Base-by-base conservation (phyloP, 2,888 invertebrate species). In the Hemithea aestivaria region DNA sequence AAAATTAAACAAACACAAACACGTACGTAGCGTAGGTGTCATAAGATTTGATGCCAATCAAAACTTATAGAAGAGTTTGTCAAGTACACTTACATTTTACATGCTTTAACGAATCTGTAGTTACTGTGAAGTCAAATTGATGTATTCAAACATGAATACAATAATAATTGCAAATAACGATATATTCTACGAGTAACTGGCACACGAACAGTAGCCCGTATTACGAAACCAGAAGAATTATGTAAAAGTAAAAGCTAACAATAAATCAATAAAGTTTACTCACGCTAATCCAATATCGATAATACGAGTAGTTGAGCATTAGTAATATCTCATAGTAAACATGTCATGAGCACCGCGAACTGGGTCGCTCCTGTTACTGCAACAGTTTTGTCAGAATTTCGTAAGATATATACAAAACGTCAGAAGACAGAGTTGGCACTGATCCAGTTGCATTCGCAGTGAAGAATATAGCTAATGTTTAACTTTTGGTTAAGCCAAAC, bases 361-460 rank as follows among this genome's bases (percentile, higher is more conserved):
- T 71, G 69, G 85, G 84, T 73, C 84, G 75, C 55, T 60, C 62
- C 53, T 58, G 73, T 46, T 42, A 41, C 40, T 77, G 83, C 79
- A 83, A 78, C 79, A 72, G 75, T 76, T 82, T 83, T 79, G 81
- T 69, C 70, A 74, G 73, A 81, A 84, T 84, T 82, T 83, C 82
- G 81, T 81, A 83, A 85, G 36, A 45, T 23, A 40, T 74, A 80
- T 70, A 77, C 76, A 77, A 79, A 78, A 74, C 76, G 67, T 60
- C 60, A 65, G 63, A 56, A 61, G 56, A 64, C 44, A 58, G 45
- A 50, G 48, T 67, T 81, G 84, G 84, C 62, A 25, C 33, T 24
- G 40, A 58, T 81, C 85, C 84, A 82, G 66, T 56, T 71, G 69
- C 70, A 73, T 54, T 59, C 54, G 58, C 58, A 58, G 29, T 39